These are phyloP conservation scores for Echinometra lucunter DNA, from an alignment of 53 echinoderm and acorn worm genomes.

Conservation along the genomic window DNA sequence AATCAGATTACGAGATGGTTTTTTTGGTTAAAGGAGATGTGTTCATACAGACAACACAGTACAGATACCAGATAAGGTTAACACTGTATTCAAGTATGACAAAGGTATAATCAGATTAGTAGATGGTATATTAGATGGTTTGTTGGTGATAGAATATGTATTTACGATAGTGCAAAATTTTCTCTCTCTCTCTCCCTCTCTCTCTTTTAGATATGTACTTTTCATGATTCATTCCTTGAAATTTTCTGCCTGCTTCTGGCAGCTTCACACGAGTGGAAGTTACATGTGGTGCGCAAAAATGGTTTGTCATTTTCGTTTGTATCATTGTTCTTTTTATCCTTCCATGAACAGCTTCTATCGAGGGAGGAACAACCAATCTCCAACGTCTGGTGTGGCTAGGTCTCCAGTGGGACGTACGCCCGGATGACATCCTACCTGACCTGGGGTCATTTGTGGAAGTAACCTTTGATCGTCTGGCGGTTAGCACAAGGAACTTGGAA, in stretches of 20 bases:
- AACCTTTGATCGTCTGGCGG: slow-evolving; percentile 83
- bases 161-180: no score
- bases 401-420: slow-evolving; percentile 85
- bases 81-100: slow-evolving; percentile 75
- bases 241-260: no score
- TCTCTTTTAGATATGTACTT: no score
- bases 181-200: no score
- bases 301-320: no score
- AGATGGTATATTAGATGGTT: no score
- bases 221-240: no score
- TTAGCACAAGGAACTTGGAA: slow-evolving; percentile 86
- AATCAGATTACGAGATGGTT: background rate
- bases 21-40: background rate
- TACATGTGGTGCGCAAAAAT: no score
- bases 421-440: slow-evolving; percentile 85
- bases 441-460: slow-evolving; percentile 86
- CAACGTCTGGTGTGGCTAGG: slow-evolving; percentile 93
- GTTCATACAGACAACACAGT: slow-evolving; percentile 50
- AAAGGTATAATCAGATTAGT: slow-evolving; percentile 70
- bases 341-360: slow-evolving; percentile 74
- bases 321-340: background rate
- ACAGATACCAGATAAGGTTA: slow-evolving; percentile 74
- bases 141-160: no score
- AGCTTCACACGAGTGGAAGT: no score
- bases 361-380: slow-evolving; percentile 80